Base-by-base conservation (phyloP, 2,888 invertebrate genomes). In the Athalia rosae region DNA sequence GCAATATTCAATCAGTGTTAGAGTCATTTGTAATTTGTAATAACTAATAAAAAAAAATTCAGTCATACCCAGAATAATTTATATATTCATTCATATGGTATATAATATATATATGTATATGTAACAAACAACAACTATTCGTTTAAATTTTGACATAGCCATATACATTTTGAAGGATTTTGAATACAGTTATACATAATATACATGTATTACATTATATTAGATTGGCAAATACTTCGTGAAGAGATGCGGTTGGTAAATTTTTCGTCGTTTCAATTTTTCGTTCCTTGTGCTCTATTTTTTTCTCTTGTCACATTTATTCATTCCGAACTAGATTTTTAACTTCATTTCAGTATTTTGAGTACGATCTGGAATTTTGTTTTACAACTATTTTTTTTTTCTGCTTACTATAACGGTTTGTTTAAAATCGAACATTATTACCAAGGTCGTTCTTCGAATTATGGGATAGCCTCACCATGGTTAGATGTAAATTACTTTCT, bases 341-440 rank as follows among this genome's bases (percentile, higher is more conserved):
- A 43, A 50, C 73, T 63, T 69, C 69, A 74, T 73, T 76, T 79
- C 69, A 62, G 47, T 48, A n/a, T 48, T 58, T 56, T 59, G 50
- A 56, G 47, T 47, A 47, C 64, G 66, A 53, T 15, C 45, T 47
- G 5, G 8, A 50, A 41, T 45, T 43, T 43, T 41, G 66, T 62
- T 79, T 28, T 77, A 15, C 15, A 4, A 8, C 71, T 58, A 43
- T 61, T 45, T 59, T n/a, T 56, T 15, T 11, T n/a, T n/a, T 64
- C 4, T 59, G 41, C 3, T 43, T 56, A 13, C 45, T 71, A 71
- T 45, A 71, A 71, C 58, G 45, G 58, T 74, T 74, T 7, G 66
- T 62, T 67, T 74, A 62, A 62, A 74, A 74, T 59, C 59, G 74
- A 74, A 74, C 74, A 50, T 62, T 13, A 74, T 28, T 58, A 15